Evolutionary conservation across 2,888 invertebrate genomes (phyloP), one percentile per base, ranked within the genome.

Genomic region (Pheosia gnoma): DNA sequence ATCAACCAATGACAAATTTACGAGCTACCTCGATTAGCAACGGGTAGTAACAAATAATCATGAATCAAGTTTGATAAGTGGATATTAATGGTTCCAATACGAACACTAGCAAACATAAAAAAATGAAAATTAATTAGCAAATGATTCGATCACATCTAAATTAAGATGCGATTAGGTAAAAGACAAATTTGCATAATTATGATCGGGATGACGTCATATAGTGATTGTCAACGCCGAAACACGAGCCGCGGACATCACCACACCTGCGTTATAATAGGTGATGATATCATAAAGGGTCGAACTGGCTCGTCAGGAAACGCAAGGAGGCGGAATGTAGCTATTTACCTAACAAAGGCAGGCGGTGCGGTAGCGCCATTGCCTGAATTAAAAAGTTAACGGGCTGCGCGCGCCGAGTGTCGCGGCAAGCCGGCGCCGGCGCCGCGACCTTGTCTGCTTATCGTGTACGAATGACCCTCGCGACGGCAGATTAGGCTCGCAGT

Each of bases 391-490:
- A 89, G 90, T 89, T 89, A 90, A 89, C 89, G 89, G 88, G 85
- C 80, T 83, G 87, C 79, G 85, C 80, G 84, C 83, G 84, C 86
- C 84, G 84, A 79, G 82, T 85, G 83, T 71, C 86, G 85, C 90
- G 91, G 89, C 91, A 73, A 58, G 77, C 75, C 86, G 89, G 89
- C 89, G 93, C 91, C 92, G 82, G 85, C 90, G 90, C 84, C 89
- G 85, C 88, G 93, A 91, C 93, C 93, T 92, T 93, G 91, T 88
- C 90, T 89, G 85, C 84, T 90, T 91, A 90, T 91, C 91, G 90
- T 88, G 82, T 84, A 80, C 88, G 87, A 82, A 79, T 90, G 91
- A 91, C 91, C 90, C 91, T 91, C 90, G 83, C 83, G 67, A 71
- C 60, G 69, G 75, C 86, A 87, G 87, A 90, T 90, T 90, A 90